Evolutionary conservation across 2,797 vertebrate species (phyloP).

Genomic region (Ispidina picta): DNA sequence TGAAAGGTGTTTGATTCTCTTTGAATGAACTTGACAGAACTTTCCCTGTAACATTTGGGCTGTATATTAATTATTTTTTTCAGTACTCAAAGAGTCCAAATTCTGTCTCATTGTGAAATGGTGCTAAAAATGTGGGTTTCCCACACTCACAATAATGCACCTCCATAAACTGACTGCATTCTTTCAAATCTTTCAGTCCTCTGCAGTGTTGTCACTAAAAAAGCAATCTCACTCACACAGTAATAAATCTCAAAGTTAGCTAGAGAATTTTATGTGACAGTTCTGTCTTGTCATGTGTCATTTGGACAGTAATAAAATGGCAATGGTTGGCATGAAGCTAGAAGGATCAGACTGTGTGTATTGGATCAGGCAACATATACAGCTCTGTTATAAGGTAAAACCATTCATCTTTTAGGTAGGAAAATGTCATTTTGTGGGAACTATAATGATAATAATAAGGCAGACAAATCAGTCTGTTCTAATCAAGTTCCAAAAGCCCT

Average conservation of each 20-base stretch:
- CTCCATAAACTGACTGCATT: background rate
- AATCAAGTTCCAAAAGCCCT: background rate
- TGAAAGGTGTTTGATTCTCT: background rate
- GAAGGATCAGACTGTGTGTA: background rate
- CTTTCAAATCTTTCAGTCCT: background rate
- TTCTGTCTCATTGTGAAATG: background rate
- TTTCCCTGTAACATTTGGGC: background rate
- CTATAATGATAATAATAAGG: background rate
- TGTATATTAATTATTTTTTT: background rate
- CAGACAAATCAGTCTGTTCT: background rate
- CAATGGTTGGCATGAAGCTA: background rate
- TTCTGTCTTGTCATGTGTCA: constrained; percentile 37
- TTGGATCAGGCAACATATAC: background rate
- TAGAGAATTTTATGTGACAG: constrained; percentile 50
- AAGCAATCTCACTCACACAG: constrained; percentile 19
- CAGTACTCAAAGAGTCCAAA: background rate
- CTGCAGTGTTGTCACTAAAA: constrained; percentile 38
- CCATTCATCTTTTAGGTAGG: background rate
- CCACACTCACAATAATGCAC: background rate
- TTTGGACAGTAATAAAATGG: constrained; percentile 31
- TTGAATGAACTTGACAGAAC: constrained; percentile 8
- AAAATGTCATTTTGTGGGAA: background rate
- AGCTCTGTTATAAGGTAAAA: background rate
- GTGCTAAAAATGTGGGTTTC: background rate
- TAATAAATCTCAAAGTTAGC: constrained; percentile 42